phyloP scores from a whole-genome alignment of 2,888 invertebrate species.

The Conus canariensis region DNA sequence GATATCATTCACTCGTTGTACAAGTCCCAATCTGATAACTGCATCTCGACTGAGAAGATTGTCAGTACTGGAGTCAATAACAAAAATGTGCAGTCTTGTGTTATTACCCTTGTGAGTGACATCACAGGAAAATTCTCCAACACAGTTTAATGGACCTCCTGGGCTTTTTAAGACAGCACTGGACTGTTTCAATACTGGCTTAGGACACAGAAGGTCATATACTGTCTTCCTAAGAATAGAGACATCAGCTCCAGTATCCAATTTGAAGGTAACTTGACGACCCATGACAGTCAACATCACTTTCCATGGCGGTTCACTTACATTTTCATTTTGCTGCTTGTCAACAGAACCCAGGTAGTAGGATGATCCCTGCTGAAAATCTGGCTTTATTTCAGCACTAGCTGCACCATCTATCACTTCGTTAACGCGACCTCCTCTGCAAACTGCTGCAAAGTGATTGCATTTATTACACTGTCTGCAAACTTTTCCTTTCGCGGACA shows the following conservation, averaged over 20 bases:
- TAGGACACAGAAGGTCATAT: not conserved
- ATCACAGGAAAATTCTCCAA: not conserved
- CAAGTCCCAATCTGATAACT: not conserved
- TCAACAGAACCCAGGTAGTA: not conserved
- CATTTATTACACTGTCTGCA: not conserved
- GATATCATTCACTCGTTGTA: not conserved
- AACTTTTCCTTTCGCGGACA: not conserved
- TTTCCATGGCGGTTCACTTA: not conserved
- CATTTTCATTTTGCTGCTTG: not conserved
- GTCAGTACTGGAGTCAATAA: not conserved
- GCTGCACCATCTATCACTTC: not conserved
- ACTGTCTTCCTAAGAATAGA: not conserved
- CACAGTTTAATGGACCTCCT: not conserved
- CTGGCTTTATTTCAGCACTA: not conserved
- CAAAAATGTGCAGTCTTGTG: not conserved
- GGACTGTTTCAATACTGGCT: not conserved
- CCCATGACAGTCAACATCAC: not conserved
- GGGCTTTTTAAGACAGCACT: not conserved
- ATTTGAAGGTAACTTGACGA: not conserved
- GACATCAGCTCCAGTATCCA: not conserved
- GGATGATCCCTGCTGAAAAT: not conserved
- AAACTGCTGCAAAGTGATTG: constrained; percentile 3
- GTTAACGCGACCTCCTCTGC: not conserved
- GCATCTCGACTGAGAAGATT: not conserved
- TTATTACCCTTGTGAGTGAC: not conserved